A percentile compares a stretch with the other conserved stretches of the same genome.
phyloP scores from a whole-genome alignment of 2,888 invertebrate species.

The Dexiosoma caninum region DNA sequence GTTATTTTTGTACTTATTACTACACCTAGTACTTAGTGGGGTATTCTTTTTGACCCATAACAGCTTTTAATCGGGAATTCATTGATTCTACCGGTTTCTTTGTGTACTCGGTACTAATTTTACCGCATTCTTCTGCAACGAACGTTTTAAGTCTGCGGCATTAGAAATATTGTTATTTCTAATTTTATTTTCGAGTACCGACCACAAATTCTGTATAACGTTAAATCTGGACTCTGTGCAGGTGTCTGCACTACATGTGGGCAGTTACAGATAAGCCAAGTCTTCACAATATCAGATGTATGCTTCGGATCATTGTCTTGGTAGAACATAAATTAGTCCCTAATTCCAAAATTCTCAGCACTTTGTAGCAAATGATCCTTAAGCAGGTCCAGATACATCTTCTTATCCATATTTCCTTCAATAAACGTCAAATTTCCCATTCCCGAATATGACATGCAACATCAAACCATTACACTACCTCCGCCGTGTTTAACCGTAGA shows the following conservation, averaged over 20 bases:
- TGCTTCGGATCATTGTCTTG: too few species aligned
- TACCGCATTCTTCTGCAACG: too few species aligned
- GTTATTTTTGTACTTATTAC: neutral
- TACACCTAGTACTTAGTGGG: neutral
- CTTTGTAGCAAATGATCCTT: slow-evolving; percentile 20
- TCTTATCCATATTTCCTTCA: slow-evolving; percentile 18
- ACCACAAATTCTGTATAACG: slow-evolving; percentile 45
- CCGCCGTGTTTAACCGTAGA: neutral
- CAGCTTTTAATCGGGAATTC: slow-evolving; percentile 39
- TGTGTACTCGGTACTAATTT: too few species aligned
- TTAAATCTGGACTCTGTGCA: slow-evolving; percentile 43
- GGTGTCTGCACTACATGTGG: slow-evolving; percentile 27
- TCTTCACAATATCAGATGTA: slow-evolving; percentile 5
- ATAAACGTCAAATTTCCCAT: slow-evolving; percentile 22
- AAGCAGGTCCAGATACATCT: slow-evolving; percentile 13
- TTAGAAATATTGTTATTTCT: slow-evolving; percentile 11
- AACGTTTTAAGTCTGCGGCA: neutral
- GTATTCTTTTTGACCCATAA: slow-evolving; percentile 13
- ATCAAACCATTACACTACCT: slow-evolving; percentile 3
- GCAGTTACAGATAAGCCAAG: slow-evolving; percentile 13
- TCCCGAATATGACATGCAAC: slow-evolving; percentile 19
- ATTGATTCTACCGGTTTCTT: slow-evolving; percentile 6
- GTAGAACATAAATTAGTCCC: slow-evolving; percentile 13
- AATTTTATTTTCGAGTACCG: slow-evolving; percentile 4
- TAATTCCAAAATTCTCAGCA: slow-evolving; percentile 2